phyloP scores from a whole-genome alignment of 2,888 invertebrate genomes.

The Eubasilissa splendida region DNA sequence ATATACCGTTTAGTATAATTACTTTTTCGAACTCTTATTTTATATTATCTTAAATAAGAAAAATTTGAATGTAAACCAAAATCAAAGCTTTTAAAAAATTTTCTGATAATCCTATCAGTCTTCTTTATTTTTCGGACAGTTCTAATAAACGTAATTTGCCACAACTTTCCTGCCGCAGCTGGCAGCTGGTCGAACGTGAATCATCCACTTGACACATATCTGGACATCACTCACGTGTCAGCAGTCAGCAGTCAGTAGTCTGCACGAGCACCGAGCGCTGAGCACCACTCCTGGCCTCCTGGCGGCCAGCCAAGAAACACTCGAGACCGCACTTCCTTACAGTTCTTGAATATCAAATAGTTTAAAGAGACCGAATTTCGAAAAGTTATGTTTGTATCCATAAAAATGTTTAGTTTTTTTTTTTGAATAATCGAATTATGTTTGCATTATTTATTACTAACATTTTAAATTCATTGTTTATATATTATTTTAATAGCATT shows the following conservation, averaged over 20 bases:
- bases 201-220: conserved; percentile 30
- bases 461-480: too few species aligned
- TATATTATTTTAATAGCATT: too few species aligned
- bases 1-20: too few species aligned
- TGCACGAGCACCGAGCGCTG: neutral
- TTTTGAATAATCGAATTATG: too few species aligned
- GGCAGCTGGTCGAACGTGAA: neutral
- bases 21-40: too few species aligned
- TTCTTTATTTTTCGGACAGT: too few species aligned
- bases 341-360: conserved; percentile 13
- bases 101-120: too few species aligned
- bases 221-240: conserved; percentile 21
- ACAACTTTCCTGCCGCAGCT: neutral
- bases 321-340: conserved; percentile 6
- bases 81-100: too few species aligned
- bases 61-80: too few species aligned
- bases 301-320: conserved; percentile 1
- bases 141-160: neutral
- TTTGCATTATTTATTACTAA: too few species aligned
- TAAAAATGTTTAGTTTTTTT: too few species aligned
- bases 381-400: neutral
- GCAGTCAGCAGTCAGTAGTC: neutral
- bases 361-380: conserved; percentile 11
- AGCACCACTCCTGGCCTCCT: neutral
- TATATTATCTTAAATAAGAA: too few species aligned